Base-by-base conservation (phyloP, 2,797 vertebrate genomes). In the Pseudomugil tenellus region DNA sequence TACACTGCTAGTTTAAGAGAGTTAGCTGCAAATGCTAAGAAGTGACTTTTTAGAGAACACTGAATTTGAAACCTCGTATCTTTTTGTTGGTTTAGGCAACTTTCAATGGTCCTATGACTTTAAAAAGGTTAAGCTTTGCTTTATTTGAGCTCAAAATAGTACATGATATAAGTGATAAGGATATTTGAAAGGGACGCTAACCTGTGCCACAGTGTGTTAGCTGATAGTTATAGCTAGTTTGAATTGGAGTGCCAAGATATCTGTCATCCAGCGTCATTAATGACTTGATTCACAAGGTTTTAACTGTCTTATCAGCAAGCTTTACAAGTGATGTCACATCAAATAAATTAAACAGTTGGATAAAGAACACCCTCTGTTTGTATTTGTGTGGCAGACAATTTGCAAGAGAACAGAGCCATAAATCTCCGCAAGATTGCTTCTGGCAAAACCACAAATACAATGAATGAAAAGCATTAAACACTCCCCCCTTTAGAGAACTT, bases 381-480 rank as follows among this genome's bases (percentile, higher is more conserved):
- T 31, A 37, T 58, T 64, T 72, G 41, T 31, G 49, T 58, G 60
- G 39, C 13, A 34, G 34, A 26, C 28, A 35, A 9, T 46, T 66
- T 79, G 32, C 64, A 3, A 17, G 4, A 55, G 25, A n/a, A 63
- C 19, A 21, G 32, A 53, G 77, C 25, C 59, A 43, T 79, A 63
- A 66, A 79, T 70, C 61, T 69, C 43, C 48, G n/a, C 69, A n/a
- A 62, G 66, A 75, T 56, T 35, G 51, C 79, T 66, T 39, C 8
- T 29, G 65, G 63, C 37, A 65, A 67, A 72, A 63, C 66, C 9
- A 9, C 41, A n/a, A 65, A 76, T 63, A 57, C 64, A 72, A 65
- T 83, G 53, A 84, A 77, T 80, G 74, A 83, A 57, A 76, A 41
- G 37, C n/a, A 58, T 35, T 34, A 35, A 72, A 78, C 0, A 73